Evolutionary conservation across 1,140 invertebrate species (phyloP).

Genomic region (Drosophila pruinosa): DNA sequence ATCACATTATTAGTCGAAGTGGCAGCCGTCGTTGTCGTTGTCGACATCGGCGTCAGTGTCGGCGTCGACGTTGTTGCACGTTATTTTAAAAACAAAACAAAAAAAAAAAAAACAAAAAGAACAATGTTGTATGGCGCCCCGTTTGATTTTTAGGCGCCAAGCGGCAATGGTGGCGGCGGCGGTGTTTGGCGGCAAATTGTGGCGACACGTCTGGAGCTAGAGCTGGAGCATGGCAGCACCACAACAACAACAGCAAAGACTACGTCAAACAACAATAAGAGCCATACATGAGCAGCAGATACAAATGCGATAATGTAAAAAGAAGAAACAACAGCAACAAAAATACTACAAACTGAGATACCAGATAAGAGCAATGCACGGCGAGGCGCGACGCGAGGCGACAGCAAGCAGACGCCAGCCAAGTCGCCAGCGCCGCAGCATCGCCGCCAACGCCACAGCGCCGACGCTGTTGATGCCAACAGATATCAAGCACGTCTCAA

Average conservation of each 20-base stretch:
- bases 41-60: too few relatives aligned
- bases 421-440: constrained; percentile 38
- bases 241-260: constrained; percentile 36
- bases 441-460: constrained; percentile 23
- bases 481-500: constrained; percentile 76
- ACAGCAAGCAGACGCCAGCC: constrained; percentile 65
- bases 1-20: constrained; percentile 67
- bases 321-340: constrained; percentile 15
- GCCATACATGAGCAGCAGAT: constrained; percentile 11
- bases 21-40: constrained; percentile 4
- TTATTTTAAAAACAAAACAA: constrained; percentile 69
- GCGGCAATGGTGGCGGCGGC: constrained; percentile 53
- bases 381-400: constrained; percentile 43
- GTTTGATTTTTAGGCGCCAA: constrained; percentile 80
- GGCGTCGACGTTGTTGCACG: constrained; percentile 55
- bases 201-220: constrained; percentile 80
- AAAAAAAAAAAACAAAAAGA: neutral
- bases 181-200: constrained; percentile 81
- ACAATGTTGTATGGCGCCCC: constrained; percentile 49
- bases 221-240: constrained; percentile 49
- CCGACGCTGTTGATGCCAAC: constrained; percentile 52
- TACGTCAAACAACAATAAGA: constrained; percentile 28
- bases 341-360: constrained; percentile 44
- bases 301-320: constrained; percentile 36
- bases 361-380: constrained; percentile 67